phyloP scores from a whole-genome alignment of 2,888 invertebrate species.

The Trachelus troglodyta region DNA sequence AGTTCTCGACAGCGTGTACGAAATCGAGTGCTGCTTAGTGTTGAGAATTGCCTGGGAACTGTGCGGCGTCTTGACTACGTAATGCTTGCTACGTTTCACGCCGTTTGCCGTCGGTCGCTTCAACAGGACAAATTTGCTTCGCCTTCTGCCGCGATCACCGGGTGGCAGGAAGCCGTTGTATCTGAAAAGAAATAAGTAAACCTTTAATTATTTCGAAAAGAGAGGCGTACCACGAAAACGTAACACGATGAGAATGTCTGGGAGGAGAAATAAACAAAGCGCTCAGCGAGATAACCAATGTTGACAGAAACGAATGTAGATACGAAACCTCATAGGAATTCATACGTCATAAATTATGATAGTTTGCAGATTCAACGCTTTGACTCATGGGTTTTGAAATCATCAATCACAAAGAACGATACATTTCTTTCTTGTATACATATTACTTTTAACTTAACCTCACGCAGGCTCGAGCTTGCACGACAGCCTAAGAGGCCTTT shows the following conservation, averaged over 20 bases:
- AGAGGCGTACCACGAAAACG: too few species aligned
- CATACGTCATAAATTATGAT: too few species aligned
- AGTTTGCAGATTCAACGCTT: too few species aligned
- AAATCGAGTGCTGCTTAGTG: conserved; percentile 94
- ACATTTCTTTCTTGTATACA: too few species aligned
- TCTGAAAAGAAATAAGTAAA: conserved; percentile 67
- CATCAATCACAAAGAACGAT: too few species aligned
- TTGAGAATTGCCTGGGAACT: conserved; percentile 95
- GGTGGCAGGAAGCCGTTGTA: conserved; percentile 95
- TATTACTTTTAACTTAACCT: neutral
- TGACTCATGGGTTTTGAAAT: too few species aligned
- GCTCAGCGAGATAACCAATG: too few species aligned
- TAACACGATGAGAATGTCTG: too few species aligned
- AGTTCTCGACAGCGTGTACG: conserved; percentile 94
- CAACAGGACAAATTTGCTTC: conserved; percentile 94
- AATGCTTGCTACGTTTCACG: conserved; percentile 93
- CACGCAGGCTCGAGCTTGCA: neutral
- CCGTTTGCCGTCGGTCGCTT: conserved; percentile 89
- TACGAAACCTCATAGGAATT: too few species aligned
- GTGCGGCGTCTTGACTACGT: conserved; percentile 95
- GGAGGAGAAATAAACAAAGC: too few species aligned
- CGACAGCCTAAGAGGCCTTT: neutral
- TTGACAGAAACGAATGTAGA: too few species aligned
- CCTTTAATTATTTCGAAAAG: too few species aligned
- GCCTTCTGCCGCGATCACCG: conserved; percentile 91